Percentiles rank a stretch among this genome's conserved stretches.
Conservation (phyloP, 2,113 vertebrate genomes). For the Hippopotamus amphibius region DNA sequence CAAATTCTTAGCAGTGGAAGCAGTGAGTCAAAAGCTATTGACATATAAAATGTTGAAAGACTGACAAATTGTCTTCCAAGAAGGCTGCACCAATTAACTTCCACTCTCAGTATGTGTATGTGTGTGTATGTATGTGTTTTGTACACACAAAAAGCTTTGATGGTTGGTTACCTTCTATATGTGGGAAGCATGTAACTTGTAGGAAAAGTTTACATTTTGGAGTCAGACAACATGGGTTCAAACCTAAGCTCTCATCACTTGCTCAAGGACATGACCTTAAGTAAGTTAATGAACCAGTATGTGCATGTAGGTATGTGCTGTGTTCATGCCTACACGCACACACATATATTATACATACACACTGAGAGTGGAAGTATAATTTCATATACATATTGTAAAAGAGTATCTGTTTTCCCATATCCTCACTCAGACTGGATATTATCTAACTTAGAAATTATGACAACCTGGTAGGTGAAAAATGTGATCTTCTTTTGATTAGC, state of each 20-base stretch:
- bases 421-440: neutral
- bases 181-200: neutral
- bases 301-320: neutral
- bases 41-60: neutral
- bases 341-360: neutral
- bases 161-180: conserved; percentile 22
- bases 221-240: conserved; percentile 6
- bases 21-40: neutral
- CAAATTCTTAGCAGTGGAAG: neutral
- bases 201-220: conserved; percentile 10
- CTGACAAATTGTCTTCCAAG: neutral
- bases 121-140: neutral
- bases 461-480: neutral
- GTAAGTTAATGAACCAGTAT: neutral
- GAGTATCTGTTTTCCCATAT: neutral
- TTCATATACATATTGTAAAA: neutral
- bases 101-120: neutral
- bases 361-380: neutral
- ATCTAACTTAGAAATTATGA: neutral
- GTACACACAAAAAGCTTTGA: neutral
- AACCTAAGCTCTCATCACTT: neutral
- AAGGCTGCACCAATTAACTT: neutral
- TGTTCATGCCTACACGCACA: neutral
- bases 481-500: neutral
- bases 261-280: neutral